Evolutionary conservation across 1,140 invertebrate species (phyloP).

Genomic region (Frieseomelitta varia): DNA sequence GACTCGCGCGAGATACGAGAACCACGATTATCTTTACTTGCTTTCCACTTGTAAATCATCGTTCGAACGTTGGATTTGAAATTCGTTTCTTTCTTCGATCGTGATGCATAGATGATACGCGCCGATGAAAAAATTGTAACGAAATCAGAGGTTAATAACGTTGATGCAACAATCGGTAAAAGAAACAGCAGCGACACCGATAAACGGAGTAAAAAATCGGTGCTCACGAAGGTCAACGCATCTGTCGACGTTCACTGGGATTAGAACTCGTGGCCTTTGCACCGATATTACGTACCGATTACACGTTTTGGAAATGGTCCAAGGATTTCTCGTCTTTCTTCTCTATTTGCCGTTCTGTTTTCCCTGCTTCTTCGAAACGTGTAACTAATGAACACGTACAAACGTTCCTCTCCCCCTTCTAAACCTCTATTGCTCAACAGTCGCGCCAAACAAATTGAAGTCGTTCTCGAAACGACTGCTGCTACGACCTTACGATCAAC

Average conservation of each 20-base stretch:
- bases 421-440: background rate
- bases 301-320: conserved; percentile 57
- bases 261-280: conserved; percentile 43
- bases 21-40: background rate
- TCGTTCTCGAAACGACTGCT: background rate
- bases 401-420: no score
- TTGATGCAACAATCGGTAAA: no score
- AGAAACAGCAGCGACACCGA: no score
- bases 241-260: conserved; percentile 7
- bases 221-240: conserved; percentile 40
- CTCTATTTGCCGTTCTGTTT: conserved; percentile 3
- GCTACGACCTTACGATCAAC: background rate
- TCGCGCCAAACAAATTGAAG: conserved; percentile 19
- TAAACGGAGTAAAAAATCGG: background rate
- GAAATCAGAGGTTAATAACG: no score
- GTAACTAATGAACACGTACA: conserved; percentile 54
- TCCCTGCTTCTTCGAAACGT: conserved; percentile 32
- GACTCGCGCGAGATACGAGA: background rate
- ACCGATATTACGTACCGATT: conserved; percentile 33
- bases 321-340: conserved; percentile 36
- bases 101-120: no score
- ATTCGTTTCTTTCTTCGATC: background rate
- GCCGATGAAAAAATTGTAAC: no score
- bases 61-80: background rate
- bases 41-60: background rate